Evolutionary conservation across 2,888 invertebrate genomes (phyloP), one percentile per base, ranked within the genome.

Genomic region (Eupithecia inturbata): DNA sequence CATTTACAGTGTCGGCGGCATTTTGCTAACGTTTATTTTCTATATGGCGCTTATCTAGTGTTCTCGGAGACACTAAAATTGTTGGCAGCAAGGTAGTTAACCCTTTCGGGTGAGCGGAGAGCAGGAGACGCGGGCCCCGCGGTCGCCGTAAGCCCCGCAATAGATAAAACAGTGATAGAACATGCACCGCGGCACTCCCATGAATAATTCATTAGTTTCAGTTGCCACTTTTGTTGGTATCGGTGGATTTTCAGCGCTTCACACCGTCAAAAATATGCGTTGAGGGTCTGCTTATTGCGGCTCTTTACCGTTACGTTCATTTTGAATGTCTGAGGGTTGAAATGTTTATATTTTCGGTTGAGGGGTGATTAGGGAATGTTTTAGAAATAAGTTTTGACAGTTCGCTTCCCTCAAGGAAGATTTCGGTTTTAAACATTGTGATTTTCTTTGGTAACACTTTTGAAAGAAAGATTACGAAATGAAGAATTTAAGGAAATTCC

Each of bases 101-200:
- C 93, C 92, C 92, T 92, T 91, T 89, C 87, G 89, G 81, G 88
- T 70, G 74, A 75, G 79, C 74, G 69, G 70, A 69, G 88, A 81
- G 85, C 79, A 77, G 80, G 77, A 74, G 75, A 71, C 74, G 85
- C 83, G 84, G 41, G 82, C 77, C 80, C 79, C 81, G 80, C 82
- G 82, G 78, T 82, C 84, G 84, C 87, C 86, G 88, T 87, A 86
- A 89, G 89, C 88, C 92, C 90, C 94, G 89, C 94, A 93, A 95
- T 95, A 95, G 95, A 95, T 95, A 95, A 94, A 95, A 95, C 95
- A 95, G 95, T 93, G 95, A 95, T 95, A 95, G 95, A 94, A 95
- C 95, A 95, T 95, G 95, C 95, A 93, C 94, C 93, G 92, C 91
- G 89, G 92, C 93, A 91, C 89, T 89, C 89, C 83, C 87, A 93